Conservation (phyloP, 2,888 invertebrate genomes). For the Syrphus vitripennis region DNA sequence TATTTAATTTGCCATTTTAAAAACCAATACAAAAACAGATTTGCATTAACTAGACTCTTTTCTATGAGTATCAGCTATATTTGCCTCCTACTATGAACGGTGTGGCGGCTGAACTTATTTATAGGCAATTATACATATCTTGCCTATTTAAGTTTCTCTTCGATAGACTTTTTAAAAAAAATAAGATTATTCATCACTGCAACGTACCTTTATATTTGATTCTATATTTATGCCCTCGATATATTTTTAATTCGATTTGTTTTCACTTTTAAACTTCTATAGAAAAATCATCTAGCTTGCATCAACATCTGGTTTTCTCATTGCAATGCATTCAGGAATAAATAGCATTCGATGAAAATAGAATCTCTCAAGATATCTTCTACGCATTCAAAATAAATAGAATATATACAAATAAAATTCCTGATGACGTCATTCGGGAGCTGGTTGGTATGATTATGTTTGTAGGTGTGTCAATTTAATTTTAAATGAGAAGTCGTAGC, state of each 20-base stretch:
- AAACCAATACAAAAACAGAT: background rate
- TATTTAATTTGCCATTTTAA: background rate
- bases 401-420: background rate
- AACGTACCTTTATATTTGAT: background rate
- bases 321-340: background rate
- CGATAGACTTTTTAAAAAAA: background rate
- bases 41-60: constrained; percentile 3
- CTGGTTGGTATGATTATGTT: background rate
- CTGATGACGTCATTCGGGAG: background rate
- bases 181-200: background rate
- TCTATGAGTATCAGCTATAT: background rate
- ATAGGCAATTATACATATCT: background rate
- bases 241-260: background rate
- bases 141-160: background rate
- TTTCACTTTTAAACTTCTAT: background rate
- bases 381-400: background rate
- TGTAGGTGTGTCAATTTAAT: background rate
- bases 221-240: background rate
- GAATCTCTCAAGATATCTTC: background rate
- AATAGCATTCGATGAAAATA: background rate
- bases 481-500: background rate
- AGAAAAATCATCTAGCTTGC: background rate
- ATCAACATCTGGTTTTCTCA: background rate
- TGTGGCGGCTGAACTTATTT: background rate
- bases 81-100: constrained; percentile 10